Evolutionary conservation across 1,140 invertebrate species (phyloP), one percentile per base, ranked within the genome.

Genomic region (Harpegnathos saltator): DNA sequence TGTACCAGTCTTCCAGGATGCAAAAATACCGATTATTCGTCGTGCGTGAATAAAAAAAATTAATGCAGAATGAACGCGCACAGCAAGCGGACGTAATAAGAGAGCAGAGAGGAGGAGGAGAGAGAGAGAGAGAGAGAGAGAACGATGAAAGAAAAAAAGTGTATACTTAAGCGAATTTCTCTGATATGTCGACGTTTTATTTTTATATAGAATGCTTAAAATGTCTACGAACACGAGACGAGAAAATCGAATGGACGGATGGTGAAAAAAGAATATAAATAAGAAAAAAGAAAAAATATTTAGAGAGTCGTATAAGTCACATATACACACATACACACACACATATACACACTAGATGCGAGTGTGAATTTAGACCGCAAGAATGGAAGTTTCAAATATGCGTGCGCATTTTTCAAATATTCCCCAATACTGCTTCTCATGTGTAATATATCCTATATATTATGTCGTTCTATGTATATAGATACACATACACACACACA

Each of bases 391-490:
- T 88, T 72, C 85, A 91, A 88, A 87, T 92, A 89, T 92, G 89
- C 85, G 29, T 33, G 83, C 87, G 90, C 72, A 74, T 90, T 93
- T 93, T 92, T 88, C 86, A 89, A 58, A 92, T 86, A 88, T 90
- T 92, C 91, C 29, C 89, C 86, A 88, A 92, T 91, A 89, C 91
- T 93, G 93, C 93, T 93, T 33, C 29, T 93, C 24, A 15, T 93
- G 91, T 93, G 91, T 94, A 94, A 93, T 93, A 93, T 93, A 92
- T 89, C 86, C 87, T 92, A 93, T 85, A 92, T 90, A 89, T 85
- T 89, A 90, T 85, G 82, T 26, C 19, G 52, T 56, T 54, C 2
- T 72, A 72, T 81, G 26, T 71, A 81, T 81, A 85, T 83, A 85
- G 82, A 77, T 66, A 89, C 88, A 87, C 68, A 65, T 33, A 38